Percentiles rank a stretch among this genome's conserved stretches.
Conservation (phyloP, 2,113 vertebrate genomes). For the Dendrocopos noguchii region DNA sequence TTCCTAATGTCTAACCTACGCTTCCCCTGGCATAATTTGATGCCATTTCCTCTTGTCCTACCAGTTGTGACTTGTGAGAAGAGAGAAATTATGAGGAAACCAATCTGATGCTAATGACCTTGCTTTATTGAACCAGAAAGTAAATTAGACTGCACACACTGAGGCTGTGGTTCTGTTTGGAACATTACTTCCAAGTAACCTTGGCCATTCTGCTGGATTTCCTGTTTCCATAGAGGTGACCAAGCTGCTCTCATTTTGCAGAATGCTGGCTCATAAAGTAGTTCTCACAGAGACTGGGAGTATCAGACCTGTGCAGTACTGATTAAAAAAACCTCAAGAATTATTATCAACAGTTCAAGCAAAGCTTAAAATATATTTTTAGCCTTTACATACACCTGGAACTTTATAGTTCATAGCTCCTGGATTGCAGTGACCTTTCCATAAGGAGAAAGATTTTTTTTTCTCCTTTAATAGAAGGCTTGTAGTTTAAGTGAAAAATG, state of each 20-base stretch:
- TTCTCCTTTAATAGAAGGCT: neutral
- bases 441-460: neutral
- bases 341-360: neutral
- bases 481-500: conserved; percentile 8
- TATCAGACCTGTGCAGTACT: neutral
- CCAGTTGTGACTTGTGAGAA: no score
- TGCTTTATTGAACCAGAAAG: neutral
- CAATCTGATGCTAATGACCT: neutral
- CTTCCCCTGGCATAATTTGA: no score
- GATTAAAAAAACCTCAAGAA: neutral
- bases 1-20: no score
- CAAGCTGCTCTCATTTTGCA: neutral
- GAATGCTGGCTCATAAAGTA: neutral
- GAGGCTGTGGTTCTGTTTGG: neutral
- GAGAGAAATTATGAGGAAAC: neutral
- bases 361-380: conserved; percentile 1
- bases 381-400: neutral
- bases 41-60: no score
- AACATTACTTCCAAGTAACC: neutral
- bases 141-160: neutral
- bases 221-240: neutral
- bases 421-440: conserved; percentile 23
- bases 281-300: neutral
- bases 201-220: neutral
- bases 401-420: neutral